phyloP scores from a whole-genome alignment of 2,888 invertebrate genomes.

The Polia nebulosa region DNA sequence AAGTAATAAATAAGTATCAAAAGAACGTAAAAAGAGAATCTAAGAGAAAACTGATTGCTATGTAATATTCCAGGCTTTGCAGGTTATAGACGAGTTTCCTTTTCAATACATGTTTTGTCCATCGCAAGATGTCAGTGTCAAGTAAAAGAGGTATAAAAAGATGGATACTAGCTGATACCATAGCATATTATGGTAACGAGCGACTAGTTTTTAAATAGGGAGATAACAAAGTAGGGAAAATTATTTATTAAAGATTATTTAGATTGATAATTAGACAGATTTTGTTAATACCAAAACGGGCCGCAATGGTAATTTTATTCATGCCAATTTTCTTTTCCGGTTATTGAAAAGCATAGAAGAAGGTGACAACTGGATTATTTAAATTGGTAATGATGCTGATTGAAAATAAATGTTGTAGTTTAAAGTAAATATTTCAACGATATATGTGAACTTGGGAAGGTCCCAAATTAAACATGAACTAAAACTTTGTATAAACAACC shows the following conservation, averaged over 20 bases:
- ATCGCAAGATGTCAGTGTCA: constrained; percentile 40
- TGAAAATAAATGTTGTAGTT: neutral
- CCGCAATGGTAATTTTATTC: neutral
- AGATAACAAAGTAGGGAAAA: constrained; percentile 9
- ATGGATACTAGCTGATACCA: constrained; percentile 24
- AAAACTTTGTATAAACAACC: constrained; percentile 46
- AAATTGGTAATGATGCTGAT: too few species aligned
- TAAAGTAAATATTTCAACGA: neutral
- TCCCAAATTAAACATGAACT: constrained; percentile 39
- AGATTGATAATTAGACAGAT: constrained; percentile 5
- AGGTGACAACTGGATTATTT: neutral
- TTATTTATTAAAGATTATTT: neutral
- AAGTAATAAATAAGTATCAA: constrained; percentile 10
- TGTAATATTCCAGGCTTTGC: constrained; percentile 37
- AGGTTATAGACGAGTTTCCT: constrained; percentile 48
- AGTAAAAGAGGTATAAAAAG: constrained; percentile 41
- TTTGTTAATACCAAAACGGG: neutral
- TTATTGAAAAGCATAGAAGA: neutral
- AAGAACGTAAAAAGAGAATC: neutral
- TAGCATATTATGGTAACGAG: constrained; percentile 17
- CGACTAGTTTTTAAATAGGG: constrained; percentile 14
- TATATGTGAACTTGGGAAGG: constrained; percentile 3
- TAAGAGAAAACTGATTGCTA: constrained; percentile 45
- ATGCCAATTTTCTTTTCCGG: neutral
- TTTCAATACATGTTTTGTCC: constrained; percentile 48